Conservation (phyloP, 2,888 invertebrate genomes). For the Plagodis pulveraria region DNA sequence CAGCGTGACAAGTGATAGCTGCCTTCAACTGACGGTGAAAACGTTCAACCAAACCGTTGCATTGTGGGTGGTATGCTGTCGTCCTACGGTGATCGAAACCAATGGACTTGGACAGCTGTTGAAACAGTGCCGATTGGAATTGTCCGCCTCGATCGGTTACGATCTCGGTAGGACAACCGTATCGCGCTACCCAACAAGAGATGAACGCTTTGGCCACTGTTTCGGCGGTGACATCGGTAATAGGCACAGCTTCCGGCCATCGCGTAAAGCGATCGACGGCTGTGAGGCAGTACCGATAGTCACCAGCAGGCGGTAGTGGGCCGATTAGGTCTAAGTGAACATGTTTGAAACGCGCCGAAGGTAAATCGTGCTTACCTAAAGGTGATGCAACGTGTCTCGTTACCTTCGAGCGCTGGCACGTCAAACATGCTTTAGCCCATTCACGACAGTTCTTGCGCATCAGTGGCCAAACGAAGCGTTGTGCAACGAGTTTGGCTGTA, state of each 20-base stretch:
- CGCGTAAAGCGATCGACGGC: conserved; percentile 44
- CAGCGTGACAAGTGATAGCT: conserved; percentile 23
- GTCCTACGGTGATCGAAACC: no score
- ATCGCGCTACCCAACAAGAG: no score
- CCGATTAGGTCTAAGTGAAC: conserved; percentile 60
- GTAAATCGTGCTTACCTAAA: conserved; percentile 6
- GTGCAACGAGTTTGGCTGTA: conserved; percentile 38
- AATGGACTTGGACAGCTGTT: no score
- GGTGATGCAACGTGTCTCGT: conserved; percentile 40
- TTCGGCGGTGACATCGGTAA: conserved; percentile 31
- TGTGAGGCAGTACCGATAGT: conserved; percentile 38
- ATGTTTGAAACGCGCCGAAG: conserved; percentile 27
- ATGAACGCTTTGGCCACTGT: conserved; percentile 27
- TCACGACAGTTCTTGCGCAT: conserved; percentile 47
- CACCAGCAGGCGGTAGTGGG: conserved; percentile 32
- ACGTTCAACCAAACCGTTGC: conserved; percentile 28
- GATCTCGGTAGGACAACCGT: conserved; percentile 30
- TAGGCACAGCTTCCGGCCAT: conserved; percentile 39
- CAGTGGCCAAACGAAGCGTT: conserved; percentile 47
- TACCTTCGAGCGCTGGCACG: conserved; percentile 53
- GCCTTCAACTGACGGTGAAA: conserved; percentile 22
- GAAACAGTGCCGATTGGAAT: conserved; percentile 34
- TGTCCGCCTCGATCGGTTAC: conserved; percentile 39
- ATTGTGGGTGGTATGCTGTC: conserved; percentile 16
- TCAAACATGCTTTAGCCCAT: conserved; percentile 39